phyloP scores from a whole-genome alignment of 2,113 vertebrate genomes.

The Semnornis frantzii region DNA sequence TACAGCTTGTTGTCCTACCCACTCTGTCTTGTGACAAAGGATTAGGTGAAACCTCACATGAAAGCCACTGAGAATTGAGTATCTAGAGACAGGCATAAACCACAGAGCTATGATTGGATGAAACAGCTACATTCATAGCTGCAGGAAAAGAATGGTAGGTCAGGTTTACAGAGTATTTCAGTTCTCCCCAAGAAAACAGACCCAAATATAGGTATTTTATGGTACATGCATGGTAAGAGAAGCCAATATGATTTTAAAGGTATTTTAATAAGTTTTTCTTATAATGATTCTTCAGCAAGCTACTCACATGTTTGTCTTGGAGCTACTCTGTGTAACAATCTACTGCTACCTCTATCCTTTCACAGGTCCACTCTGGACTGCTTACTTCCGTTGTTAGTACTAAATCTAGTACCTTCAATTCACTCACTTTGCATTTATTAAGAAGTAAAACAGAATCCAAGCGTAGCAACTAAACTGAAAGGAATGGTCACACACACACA shows the following conservation, averaged over 20 bases:
- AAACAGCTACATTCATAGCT: background rate
- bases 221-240: background rate
- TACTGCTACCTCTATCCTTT: background rate
- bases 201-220: background rate
- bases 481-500: background rate
- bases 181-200: background rate
- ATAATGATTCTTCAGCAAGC: background rate
- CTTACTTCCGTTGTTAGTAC: background rate
- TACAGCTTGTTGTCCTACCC: background rate
- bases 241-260: background rate
- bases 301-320: background rate
- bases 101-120: background rate
- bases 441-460: background rate
- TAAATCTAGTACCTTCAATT: background rate
- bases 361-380: background rate
- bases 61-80: background rate
- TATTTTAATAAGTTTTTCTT: background rate
- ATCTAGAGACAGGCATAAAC: background rate
- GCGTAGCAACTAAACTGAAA: background rate
- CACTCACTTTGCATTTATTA: background rate
- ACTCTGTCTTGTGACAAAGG: background rate
- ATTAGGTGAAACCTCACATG: background rate
- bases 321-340: background rate
- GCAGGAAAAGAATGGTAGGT: background rate
- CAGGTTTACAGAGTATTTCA: background rate